Conservation (phyloP, 2,113 vertebrate species). For the Hystrix brachyura region DNA sequence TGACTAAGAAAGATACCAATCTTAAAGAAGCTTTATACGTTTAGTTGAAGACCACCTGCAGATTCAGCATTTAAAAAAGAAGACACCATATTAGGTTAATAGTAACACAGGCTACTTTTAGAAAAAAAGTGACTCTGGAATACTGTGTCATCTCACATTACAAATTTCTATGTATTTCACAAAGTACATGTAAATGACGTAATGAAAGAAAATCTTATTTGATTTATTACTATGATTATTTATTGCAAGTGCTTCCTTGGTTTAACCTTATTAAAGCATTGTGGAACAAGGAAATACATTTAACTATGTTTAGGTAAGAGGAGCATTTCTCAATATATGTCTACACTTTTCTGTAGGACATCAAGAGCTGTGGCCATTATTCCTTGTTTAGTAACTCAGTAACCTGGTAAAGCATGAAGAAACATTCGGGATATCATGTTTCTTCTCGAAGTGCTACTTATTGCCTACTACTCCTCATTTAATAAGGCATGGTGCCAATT, state of each 20-base stretch:
- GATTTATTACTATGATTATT: neutral
- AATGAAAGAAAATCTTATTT: neutral
- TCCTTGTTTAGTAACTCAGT: conserved; percentile 21
- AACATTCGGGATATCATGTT: neutral
- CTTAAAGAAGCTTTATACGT: neutral
- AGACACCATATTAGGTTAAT: neutral
- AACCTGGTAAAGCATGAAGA: neutral
- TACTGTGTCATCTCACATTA: neutral
- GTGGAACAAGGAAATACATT: neutral
- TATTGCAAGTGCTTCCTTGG: neutral
- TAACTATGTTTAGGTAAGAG: neutral
- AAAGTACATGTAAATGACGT: neutral
- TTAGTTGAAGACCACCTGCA: neutral
- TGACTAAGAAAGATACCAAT: neutral
- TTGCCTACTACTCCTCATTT: neutral
- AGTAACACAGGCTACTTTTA: neutral
- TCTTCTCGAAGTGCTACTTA: neutral
- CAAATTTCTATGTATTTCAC: neutral
- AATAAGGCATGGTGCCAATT: neutral
- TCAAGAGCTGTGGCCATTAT: neutral
- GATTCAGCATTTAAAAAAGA: neutral
- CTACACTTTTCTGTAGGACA: neutral
- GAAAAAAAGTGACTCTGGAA: neutral
- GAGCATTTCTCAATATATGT: neutral
- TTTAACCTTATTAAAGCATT: neutral